Percentiles rank a stretch among this genome's conserved stretches.
phyloP scores from a whole-genome alignment of 2,888 invertebrate species.

The Amphipyra berbera region DNA sequence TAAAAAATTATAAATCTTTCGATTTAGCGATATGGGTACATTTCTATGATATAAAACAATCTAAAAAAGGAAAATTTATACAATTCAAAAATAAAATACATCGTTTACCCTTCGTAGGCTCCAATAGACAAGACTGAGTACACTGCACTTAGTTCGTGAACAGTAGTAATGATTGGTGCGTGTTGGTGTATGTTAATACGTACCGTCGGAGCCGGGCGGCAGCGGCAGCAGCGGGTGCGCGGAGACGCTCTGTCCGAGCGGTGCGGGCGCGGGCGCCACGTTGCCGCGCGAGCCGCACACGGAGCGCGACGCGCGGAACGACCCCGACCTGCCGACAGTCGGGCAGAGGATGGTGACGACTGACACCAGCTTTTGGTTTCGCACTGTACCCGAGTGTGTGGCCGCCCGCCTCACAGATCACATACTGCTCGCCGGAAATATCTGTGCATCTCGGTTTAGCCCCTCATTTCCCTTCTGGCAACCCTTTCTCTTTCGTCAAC shows the following conservation, averaged over 20 bases:
- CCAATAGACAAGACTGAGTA: not conserved
- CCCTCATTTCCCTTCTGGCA: not conserved
- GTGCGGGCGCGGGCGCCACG: conserved; percentile 91
- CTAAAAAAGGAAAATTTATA: too few species aligned
- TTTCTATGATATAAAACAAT: too few species aligned
- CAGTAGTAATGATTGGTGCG: not conserved
- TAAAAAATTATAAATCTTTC: too few species aligned
- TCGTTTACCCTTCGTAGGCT: not conserved
- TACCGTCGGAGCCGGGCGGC: conserved; percentile 92
- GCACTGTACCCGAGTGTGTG: conserved; percentile 55
- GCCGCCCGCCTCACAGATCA: conserved; percentile 41
- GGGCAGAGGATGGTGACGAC: conserved; percentile 88
- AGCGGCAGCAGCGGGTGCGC: conserved; percentile 98
- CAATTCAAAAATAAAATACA: too few species aligned
- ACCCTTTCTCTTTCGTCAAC: not conserved
- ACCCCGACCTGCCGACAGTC: conserved; percentile 95
- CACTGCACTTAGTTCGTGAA: not conserved
- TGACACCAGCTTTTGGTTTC: conserved; percentile 79
- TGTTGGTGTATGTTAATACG: conserved; percentile 67
- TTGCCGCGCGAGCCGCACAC: conserved; percentile 94
- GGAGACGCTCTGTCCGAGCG: conserved; percentile 93
- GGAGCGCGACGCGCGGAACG: conserved; percentile 96
- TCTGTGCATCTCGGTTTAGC: conserved; percentile 22
- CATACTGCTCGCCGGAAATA: conserved; percentile 25
- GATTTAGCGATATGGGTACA: too few species aligned